Percentiles rank a stretch among this genome's conserved stretches.
Evolutionary conservation across 2,888 invertebrate genomes (phyloP).

Genomic region (Pristionchus maxplancki): DNA sequence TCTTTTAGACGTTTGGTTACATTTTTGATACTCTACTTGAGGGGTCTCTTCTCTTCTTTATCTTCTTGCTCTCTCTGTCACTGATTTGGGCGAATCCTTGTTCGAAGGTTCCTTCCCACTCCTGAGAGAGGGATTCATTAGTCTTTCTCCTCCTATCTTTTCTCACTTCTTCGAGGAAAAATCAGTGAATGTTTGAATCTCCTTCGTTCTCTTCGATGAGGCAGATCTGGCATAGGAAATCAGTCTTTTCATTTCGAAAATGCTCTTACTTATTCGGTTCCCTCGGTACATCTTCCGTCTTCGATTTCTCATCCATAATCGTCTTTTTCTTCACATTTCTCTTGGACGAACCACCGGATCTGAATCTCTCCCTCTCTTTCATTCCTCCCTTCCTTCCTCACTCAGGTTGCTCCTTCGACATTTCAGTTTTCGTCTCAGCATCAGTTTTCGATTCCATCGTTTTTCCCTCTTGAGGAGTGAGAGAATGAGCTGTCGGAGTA

Average conservation of each 20-base stretch:
- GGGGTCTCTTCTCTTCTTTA: neutral
- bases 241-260: neutral
- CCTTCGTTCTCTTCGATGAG: neutral
- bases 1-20: neutral
- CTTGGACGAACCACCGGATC: neutral
- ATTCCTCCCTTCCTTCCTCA: neutral
- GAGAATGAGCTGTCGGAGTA: neutral
- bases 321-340: neutral
- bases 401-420: neutral
- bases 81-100: neutral
- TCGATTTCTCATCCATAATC: neutral
- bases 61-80: neutral
- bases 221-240: neutral
- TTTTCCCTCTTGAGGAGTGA: neutral
- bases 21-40: conserved; percentile 2
- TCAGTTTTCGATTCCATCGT: conserved; percentile 4
- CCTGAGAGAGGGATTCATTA: neutral
- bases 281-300: neutral
- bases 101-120: neutral
- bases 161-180: neutral
- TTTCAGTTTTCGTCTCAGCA: neutral
- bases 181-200: neutral
- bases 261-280: neutral
- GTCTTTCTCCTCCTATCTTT: neutral
- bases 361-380: no score